Evolutionary conservation across 2,113 vertebrate species (phyloP).

Genomic region (Cariama cristata): DNA sequence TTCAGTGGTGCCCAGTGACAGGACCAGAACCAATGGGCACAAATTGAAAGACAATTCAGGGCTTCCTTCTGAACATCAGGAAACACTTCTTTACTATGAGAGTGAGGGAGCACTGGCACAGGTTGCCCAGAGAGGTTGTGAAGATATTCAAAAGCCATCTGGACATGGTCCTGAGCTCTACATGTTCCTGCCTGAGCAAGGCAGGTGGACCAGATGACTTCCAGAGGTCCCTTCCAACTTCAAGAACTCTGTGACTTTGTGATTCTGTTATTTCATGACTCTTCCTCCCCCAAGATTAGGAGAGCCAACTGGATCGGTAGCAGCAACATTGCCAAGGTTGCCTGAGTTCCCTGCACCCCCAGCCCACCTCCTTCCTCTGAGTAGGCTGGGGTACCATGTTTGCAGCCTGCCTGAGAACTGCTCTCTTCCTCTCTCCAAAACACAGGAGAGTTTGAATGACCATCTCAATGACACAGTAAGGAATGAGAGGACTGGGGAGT

Average conservation of each 20-base stretch:
- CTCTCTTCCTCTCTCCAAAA: neutral
- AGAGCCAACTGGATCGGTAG: rapidly evolving
- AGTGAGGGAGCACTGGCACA: neutral
- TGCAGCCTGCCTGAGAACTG: neutral
- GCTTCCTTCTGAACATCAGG: neutral
- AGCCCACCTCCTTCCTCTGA: neutral
- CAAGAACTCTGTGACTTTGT: neutral
- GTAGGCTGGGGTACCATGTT: neutral
- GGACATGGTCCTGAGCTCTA: neutral
- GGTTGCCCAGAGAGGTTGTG: neutral
- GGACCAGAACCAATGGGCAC: neutral
- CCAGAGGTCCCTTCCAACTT: neutral
- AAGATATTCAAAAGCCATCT: neutral
- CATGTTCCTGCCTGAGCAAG: neutral
- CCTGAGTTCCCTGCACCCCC: neutral
- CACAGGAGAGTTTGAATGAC: neutral
- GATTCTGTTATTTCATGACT: neutral
- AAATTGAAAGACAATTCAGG: neutral
- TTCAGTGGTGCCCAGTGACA: neutral
- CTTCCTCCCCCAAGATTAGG: neutral
- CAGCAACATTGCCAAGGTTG: neutral
- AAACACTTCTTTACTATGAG: neutral
- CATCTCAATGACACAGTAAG: neutral
- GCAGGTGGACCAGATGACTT: neutral
- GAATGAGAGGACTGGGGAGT: neutral